These are phyloP conservation scores for Cydia splendana DNA, from an alignment of 1,140 invertebrate genomes.

Conservation along the genomic window DNA sequence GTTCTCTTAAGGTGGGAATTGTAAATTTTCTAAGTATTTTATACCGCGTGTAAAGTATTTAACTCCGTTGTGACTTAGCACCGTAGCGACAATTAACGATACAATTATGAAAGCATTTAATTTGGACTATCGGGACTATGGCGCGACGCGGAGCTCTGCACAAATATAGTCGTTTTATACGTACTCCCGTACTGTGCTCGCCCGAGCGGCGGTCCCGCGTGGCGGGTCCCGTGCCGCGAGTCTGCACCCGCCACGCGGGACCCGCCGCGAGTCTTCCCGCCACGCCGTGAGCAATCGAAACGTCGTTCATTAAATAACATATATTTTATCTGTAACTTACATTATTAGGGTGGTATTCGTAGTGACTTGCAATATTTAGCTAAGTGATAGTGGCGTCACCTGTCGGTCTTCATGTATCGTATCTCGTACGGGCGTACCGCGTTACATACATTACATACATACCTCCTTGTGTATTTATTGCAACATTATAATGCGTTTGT, in stretches of 20 bases:
- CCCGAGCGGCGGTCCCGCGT: not conserved
- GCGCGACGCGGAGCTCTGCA: conserved; percentile 38
- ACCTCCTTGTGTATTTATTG: conserved; percentile 50
- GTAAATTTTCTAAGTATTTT: conserved; percentile 78
- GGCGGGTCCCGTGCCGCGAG: not conserved
- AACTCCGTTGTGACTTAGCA: conserved; percentile 63
- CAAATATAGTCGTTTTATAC: conserved; percentile 42
- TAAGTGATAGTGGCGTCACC: conserved; percentile 58
- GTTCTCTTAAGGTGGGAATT: conserved; percentile 64
- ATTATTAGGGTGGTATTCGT: conserved; percentile 64
- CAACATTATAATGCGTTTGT: conserved; percentile 44
- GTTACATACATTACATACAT: conserved; percentile 30
- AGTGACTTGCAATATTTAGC: conserved; percentile 68
- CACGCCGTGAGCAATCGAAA: conserved; percentile 50
- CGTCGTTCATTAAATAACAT: conserved; percentile 52
- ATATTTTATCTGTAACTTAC: conserved; percentile 61
- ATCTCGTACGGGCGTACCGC: conserved; percentile 48
- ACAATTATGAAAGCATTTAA: conserved; percentile 37
- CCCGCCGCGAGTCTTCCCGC: conserved; percentile 40
- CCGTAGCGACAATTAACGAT: conserved; percentile 51
- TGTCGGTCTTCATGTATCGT: conserved; percentile 50
- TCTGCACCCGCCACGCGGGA: conserved; percentile 33
- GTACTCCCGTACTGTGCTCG: conserved; percentile 33
- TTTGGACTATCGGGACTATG: conserved; percentile 42
- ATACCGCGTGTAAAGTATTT: conserved; percentile 73